These are phyloP conservation scores for Rhabdomys pumilio DNA, from an alignment of 2,797 vertebrate species.

Conservation along the genomic window DNA sequence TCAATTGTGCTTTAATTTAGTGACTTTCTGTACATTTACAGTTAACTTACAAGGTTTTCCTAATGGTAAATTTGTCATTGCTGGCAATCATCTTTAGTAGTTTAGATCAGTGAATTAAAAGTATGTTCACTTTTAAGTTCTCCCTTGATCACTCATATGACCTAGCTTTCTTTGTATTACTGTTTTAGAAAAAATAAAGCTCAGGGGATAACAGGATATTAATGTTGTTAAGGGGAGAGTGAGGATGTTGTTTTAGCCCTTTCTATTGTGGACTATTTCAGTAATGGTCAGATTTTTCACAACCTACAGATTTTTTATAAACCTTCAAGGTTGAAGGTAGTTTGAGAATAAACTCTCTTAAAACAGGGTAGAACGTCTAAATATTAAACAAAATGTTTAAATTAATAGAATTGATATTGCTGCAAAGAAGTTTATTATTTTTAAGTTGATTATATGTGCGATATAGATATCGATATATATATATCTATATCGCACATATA, in stretches of 20 bases:
- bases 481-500: neutral
- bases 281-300: conserved; percentile 49
- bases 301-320: conserved; percentile 51
- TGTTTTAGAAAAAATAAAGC: conserved; percentile 55
- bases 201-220: conserved; percentile 62
- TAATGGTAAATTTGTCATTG: conserved; percentile 68
- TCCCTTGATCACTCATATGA: conserved; percentile 65
- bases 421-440: conserved; percentile 21
- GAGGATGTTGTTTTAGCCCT: neutral
- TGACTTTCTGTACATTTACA: conserved; percentile 29
- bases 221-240: conserved; percentile 52
- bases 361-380: conserved; percentile 26
- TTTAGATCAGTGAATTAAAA: conserved; percentile 71
- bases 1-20: conserved; percentile 46
- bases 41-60: conserved; percentile 67
- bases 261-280: conserved; percentile 55
- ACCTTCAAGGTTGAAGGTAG: conserved; percentile 23
- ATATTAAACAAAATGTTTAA: conserved; percentile 55
- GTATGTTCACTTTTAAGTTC: conserved; percentile 77
- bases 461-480: neutral
- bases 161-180: conserved; percentile 69
- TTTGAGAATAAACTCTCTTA: conserved; percentile 54
- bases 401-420: conserved; percentile 38
- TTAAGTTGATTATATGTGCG: neutral
- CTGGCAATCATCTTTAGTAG: conserved; percentile 64